phyloP scores from a whole-genome alignment of 2,113 vertebrate species.

The Hydrochoerus hydrochaeris region DNA sequence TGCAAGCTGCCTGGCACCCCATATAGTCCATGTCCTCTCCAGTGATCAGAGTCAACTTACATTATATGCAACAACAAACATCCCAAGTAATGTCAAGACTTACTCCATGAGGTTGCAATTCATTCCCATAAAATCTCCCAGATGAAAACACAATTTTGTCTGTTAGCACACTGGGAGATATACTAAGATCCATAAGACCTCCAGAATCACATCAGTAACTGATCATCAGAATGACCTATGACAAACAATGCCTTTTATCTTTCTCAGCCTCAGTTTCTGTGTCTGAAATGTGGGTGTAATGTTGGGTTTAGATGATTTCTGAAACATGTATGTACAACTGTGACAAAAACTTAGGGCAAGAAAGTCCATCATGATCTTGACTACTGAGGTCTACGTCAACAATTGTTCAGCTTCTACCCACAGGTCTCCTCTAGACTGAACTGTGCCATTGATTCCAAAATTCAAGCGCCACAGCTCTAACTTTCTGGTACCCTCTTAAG shows the following conservation, averaged over 20 bases:
- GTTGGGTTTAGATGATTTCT: background rate
- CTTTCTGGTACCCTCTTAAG: accelerated
- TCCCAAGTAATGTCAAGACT: background rate
- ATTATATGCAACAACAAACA: background rate
- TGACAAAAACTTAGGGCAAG: background rate
- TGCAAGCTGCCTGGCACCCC: too few relatives aligned
- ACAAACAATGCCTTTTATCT: background rate
- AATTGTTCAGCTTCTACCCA: background rate
- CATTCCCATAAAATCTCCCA: background rate
- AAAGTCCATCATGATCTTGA: background rate
- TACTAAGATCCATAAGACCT: background rate
- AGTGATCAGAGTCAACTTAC: background rate
- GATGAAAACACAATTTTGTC: background rate
- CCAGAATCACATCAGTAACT: background rate
- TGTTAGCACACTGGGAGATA: too few relatives aligned
- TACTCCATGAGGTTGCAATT: background rate
- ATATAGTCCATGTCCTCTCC: background rate
- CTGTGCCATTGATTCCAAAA: background rate
- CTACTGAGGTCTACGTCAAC: background rate
- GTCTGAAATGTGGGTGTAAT: background rate
- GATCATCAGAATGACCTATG: background rate
- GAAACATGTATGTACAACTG: background rate
- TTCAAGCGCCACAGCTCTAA: background rate
- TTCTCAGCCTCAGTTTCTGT: background rate
- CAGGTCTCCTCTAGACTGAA: background rate